phyloP scores from a whole-genome alignment of 2,797 vertebrate genomes.

The Myotis findleyi region DNA sequence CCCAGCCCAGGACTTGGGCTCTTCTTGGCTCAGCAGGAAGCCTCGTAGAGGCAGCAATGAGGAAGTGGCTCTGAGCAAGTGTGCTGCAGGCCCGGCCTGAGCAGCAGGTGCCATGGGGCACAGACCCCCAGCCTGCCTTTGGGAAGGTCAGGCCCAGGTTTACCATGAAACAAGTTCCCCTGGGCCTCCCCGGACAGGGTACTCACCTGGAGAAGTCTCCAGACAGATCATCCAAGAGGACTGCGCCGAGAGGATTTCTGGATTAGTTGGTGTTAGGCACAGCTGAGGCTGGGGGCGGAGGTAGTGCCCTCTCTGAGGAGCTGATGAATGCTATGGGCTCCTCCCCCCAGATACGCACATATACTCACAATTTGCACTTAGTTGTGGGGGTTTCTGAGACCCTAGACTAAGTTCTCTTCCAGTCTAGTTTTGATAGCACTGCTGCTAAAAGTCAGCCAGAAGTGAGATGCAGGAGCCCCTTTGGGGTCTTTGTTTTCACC shows the following conservation, averaged over 20 bases:
- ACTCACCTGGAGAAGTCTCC: background rate
- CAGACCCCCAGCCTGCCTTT: background rate
- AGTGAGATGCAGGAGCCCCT: background rate
- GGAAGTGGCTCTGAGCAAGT: conserved; percentile 70
- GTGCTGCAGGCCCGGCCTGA: background rate
- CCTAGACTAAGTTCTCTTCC: background rate
- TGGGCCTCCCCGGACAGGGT: background rate
- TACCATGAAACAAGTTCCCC: background rate
- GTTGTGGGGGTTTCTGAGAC: background rate
- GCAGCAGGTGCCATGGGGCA: background rate
- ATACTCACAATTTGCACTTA: background rate
- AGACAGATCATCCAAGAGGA: background rate
- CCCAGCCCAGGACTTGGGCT: conserved; percentile 50
- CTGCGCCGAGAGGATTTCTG: background rate
- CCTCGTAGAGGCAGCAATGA: conserved; percentile 36
- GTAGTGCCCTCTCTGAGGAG: background rate
- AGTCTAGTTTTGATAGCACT: background rate
- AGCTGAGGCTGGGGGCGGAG: background rate
- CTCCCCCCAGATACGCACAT: background rate
- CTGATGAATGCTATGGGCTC: background rate
- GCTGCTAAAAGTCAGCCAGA: background rate
- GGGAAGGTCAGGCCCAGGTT: background rate
- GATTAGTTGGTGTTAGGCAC: background rate
- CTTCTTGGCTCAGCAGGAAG: conserved; percentile 68
- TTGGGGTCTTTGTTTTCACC: background rate